Conservation (phyloP, 2,888 invertebrate species). For the Pseudanteris insignis region DNA sequence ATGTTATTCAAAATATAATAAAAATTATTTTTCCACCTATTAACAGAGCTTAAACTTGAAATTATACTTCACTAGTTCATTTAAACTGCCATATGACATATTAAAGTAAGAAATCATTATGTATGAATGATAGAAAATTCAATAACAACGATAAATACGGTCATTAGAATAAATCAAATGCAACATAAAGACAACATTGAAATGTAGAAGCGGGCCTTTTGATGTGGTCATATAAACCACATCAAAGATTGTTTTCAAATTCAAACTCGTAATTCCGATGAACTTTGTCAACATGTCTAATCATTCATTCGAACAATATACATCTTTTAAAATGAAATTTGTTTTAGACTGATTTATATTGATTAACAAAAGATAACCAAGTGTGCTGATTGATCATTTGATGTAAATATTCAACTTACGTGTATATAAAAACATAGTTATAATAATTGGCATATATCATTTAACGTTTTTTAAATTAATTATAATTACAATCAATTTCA, state of each 20-base stretch:
- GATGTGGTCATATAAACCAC: conserved; percentile 1
- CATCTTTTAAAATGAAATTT: background rate
- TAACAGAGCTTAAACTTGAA: background rate
- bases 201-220: background rate
- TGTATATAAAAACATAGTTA: too few relatives aligned
- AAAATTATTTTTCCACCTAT: background rate
- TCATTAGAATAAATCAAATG: background rate
- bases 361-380: background rate
- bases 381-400: too few relatives aligned
- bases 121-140: too few relatives aligned
- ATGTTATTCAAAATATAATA: background rate
- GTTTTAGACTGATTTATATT: background rate
- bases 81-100: too few relatives aligned
- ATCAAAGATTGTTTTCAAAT: conserved; percentile 3
- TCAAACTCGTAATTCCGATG: background rate
- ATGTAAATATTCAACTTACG: too few relatives aligned
- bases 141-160: too few relatives aligned
- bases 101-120: too few relatives aligned
- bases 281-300: background rate
- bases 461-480: too few relatives aligned
- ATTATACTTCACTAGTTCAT: too few relatives aligned
- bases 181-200: background rate
- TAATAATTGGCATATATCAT: too few relatives aligned
- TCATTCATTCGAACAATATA: background rate
- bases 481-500: too few relatives aligned